phyloP scores from a whole-genome alignment of 2,113 vertebrate species.

The Rhadina sibilatrix region DNA sequence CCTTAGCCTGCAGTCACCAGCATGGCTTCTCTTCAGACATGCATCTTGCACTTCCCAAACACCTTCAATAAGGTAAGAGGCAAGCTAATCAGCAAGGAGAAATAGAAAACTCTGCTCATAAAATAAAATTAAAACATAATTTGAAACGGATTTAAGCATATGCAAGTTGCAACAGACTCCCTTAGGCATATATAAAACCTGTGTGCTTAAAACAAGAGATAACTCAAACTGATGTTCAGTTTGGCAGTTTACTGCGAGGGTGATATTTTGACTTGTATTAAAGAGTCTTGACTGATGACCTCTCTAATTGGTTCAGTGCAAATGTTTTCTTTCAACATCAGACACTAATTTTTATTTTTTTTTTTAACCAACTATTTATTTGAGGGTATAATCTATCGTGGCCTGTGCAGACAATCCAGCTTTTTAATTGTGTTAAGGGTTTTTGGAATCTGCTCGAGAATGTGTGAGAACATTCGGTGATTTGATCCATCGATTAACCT shows the following conservation, averaged over 20 bases:
- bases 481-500: constrained; percentile 51
- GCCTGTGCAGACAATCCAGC: constrained; percentile 60
- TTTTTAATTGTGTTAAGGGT: constrained; percentile 49
- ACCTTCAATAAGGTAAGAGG: not conserved
- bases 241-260: constrained; percentile 45
- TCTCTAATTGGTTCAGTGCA: constrained; percentile 67
- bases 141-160: not conserved
- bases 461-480: constrained; percentile 22
- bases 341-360: not conserved
- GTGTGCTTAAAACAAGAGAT: constrained; percentile 26
- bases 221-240: constrained; percentile 45
- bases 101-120: not conserved
- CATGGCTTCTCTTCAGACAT: not conserved
- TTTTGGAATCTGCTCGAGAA: constrained; percentile 17
- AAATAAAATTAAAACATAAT: not conserved
- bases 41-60: not conserved
- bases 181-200: not conserved
- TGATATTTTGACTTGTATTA: constrained; percentile 66
- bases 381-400: constrained; percentile 55
- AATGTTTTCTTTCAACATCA: constrained; percentile 71
- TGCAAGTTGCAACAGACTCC: constrained; percentile 26
- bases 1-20: not conserved
- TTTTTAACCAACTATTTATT: constrained; percentile 43
- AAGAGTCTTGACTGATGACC: constrained; percentile 72
- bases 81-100: not conserved